A percentile compares a stretch with the other conserved stretches of the same genome.
phyloP scores from a whole-genome alignment of 35 echinoderm and acorn worm genomes.

The Ptychodera flava region DNA sequence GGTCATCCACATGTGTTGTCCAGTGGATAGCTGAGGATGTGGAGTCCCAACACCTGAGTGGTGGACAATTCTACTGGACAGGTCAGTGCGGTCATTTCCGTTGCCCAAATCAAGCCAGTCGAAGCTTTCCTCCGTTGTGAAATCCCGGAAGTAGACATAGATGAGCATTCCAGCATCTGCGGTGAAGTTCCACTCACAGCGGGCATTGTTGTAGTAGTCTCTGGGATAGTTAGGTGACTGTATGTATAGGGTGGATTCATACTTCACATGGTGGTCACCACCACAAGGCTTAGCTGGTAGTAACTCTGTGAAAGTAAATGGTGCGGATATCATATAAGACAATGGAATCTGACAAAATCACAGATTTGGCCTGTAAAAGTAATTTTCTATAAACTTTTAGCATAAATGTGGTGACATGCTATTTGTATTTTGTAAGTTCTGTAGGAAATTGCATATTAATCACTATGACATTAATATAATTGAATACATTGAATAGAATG shows the following conservation, averaged over 20 bases:
- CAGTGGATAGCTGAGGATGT: constrained; percentile 45
- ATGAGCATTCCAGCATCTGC: constrained; percentile 68
- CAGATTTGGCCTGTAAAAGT: no score
- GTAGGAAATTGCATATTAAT: no score
- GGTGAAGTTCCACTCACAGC: constrained; percentile 80
- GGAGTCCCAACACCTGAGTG: constrained; percentile 41
- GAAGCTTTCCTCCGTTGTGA: constrained; percentile 61
- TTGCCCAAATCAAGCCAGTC: constrained; percentile 70
- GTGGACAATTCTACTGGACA: constrained; percentile 50
- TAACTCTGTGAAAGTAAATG: background rate
- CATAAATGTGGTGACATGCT: no score
- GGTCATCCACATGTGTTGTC: constrained; percentile 60
- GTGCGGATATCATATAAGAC: no score
- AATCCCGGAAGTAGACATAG: constrained; percentile 45
- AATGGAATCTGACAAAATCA: no score
- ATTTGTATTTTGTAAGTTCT: no score
- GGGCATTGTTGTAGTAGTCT: constrained; percentile 56
- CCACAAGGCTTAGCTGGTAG: background rate
- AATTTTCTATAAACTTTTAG: no score
- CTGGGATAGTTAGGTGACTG: constrained; percentile 52
- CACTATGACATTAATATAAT: no score
- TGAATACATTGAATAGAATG: no score
- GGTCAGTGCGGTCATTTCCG: constrained; percentile 41
- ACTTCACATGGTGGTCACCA: constrained; percentile 33
- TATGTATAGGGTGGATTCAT: constrained; percentile 36